Conservation (phyloP, 1,140 invertebrate species). For the Tenebrio molitor region DNA sequence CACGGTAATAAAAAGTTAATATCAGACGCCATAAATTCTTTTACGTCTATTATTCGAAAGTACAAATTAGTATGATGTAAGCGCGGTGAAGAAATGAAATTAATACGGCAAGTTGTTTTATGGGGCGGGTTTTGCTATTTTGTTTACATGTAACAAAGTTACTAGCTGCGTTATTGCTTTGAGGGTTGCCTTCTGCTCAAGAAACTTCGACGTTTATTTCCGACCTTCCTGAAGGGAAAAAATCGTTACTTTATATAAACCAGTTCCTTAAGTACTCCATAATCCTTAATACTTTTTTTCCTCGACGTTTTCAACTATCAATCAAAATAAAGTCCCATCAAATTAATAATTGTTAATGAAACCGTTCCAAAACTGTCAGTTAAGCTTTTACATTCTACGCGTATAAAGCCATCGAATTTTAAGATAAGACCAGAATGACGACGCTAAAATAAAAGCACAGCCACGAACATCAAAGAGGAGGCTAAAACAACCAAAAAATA, state of each 20-base stretch:
- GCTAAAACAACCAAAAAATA: constrained; percentile 37
- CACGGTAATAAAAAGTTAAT: not conserved
- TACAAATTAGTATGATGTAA: not conserved
- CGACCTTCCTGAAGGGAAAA: not conserved
- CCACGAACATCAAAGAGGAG: constrained; percentile 35
- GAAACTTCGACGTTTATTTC: not conserved
- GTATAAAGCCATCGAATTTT: constrained; percentile 22
- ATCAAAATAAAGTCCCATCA: constrained; percentile 20
- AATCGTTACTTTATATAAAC: constrained; percentile 8
- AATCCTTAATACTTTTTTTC: not conserved
- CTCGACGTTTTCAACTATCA: constrained; percentile 20
- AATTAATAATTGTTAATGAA: constrained; percentile 29
- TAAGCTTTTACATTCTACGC: constrained; percentile 20
- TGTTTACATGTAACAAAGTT: constrained; percentile 5
- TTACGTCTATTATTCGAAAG: not conserved
- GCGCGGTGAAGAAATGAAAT: not conserved
- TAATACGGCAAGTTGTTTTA: not conserved
- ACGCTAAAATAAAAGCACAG: constrained; percentile 33
- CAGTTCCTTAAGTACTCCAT: constrained; percentile 5
- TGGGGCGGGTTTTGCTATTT: not conserved
- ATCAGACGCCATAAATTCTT: not conserved
- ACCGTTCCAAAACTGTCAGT: constrained; percentile 20
- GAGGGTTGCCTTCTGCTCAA: constrained; percentile 6
- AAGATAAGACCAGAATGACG: constrained; percentile 27
- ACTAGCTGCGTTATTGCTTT: constrained; percentile 12